Conservation (phyloP, 2,113 vertebrate species). For the Otolemur garnettii region DNA sequence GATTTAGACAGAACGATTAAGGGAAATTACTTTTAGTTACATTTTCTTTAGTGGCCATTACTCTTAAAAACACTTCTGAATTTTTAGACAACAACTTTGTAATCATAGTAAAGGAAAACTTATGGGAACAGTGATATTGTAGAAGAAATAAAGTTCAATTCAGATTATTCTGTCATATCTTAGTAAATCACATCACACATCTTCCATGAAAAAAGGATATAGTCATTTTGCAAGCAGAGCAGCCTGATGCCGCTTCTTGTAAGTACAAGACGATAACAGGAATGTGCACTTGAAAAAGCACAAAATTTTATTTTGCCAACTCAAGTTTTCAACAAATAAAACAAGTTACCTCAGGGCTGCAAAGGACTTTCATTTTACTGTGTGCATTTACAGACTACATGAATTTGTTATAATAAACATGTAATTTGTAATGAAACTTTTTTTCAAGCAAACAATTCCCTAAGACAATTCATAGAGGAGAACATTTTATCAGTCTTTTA, state of each 20-base stretch:
- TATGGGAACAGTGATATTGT: neutral
- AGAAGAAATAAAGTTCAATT: neutral
- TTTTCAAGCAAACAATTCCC: constrained; percentile 51
- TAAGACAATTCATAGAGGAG: constrained; percentile 33
- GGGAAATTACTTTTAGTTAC: constrained; percentile 25
- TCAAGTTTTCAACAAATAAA: constrained; percentile 14
- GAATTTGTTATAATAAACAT: constrained; percentile 21
- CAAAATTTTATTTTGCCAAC: constrained; percentile 57
- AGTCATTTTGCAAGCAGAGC: neutral
- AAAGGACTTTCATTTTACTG: neutral
- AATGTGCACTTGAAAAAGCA: neutral
- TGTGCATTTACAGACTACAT: neutral
- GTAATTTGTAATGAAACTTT: constrained; percentile 39
- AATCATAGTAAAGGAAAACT: neutral
- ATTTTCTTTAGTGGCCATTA: constrained; percentile 31
- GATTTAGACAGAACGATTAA: neutral
- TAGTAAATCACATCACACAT: neutral
- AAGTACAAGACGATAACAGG: neutral
- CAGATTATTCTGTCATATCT: neutral
- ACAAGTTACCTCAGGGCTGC: neutral
- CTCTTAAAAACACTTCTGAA: neutral
- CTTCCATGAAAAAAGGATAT: neutral
- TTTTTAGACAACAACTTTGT: neutral
- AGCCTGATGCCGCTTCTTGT: neutral
- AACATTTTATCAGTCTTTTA: constrained; percentile 36